phyloP scores from a whole-genome alignment of 2,888 invertebrate genomes.

The Campopleginae sp. region DNA sequence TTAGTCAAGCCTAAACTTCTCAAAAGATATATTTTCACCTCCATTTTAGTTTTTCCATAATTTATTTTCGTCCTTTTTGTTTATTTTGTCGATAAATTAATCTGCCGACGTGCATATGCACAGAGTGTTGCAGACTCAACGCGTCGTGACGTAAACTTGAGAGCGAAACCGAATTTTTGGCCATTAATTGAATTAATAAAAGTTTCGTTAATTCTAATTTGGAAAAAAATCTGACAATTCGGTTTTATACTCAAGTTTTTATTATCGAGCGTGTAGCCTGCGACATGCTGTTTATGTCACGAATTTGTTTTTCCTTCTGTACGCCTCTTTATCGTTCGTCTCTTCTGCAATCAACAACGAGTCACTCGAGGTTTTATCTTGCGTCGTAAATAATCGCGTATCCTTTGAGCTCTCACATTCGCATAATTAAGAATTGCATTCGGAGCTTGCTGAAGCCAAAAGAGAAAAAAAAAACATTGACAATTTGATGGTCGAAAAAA shows the following conservation, averaged over 20 bases:
- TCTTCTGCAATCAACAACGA: conserved; percentile 52
- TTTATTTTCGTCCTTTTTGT: conserved; percentile 35
- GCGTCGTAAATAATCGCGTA: conserved; percentile 55
- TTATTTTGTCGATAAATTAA: neutral
- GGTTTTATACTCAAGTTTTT: neutral
- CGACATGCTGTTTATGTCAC: conserved; percentile 68
- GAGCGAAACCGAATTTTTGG: neutral
- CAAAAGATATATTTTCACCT: conserved; percentile 61
- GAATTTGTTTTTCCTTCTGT: conserved; percentile 71
- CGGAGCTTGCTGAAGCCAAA: conserved; percentile 6
- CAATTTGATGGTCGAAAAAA: neutral
- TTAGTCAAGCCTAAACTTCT: conserved; percentile 82
- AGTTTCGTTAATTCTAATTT: too few relatives aligned
- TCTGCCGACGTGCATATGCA: neutral
- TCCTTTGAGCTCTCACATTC: conserved; percentile 39
- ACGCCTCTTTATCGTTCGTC: conserved; percentile 60
- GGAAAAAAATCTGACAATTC: neutral
- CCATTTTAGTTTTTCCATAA: conserved; percentile 71
- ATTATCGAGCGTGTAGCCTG: neutral
- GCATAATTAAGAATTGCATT: conserved; percentile 8
- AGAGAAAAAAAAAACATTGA: conserved; percentile 11
- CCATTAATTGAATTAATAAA: too few relatives aligned
- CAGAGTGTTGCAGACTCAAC: neutral
- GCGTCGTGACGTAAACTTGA: neutral
- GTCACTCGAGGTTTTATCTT: conserved; percentile 62